These are phyloP conservation scores for Chrosomus eos DNA, from an alignment of 2,797 vertebrate species.

Conservation along the genomic window DNA sequence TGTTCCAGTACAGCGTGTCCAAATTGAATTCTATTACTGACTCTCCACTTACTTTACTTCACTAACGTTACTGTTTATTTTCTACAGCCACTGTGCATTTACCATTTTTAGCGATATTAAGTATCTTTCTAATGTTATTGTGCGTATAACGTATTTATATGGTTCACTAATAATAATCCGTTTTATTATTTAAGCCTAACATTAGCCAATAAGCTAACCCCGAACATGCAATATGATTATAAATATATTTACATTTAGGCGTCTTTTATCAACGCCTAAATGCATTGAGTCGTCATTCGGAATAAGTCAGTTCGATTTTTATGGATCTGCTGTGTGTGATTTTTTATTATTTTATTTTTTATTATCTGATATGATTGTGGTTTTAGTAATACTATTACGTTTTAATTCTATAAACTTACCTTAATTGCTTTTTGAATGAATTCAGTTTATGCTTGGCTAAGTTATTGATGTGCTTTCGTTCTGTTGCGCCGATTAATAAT, in stretches of 20 bases:
- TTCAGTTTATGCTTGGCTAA: neutral
- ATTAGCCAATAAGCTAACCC: constrained; percentile 31
- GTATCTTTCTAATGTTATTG: neutral
- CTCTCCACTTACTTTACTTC: neutral
- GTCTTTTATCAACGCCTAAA: neutral
- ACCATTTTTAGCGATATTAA: neutral
- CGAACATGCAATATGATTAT: neutral
- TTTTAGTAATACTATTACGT: neutral
- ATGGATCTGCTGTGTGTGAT: neutral
- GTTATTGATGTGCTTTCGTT: neutral
- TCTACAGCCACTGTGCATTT: neutral
- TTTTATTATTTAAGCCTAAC: neutral
- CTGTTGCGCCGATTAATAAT: neutral
- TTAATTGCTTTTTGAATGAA: neutral
- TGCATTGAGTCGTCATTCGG: neutral
- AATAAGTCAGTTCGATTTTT: neutral
- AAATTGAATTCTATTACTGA: constrained; percentile 28
- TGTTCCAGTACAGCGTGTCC: constrained; percentile 47
- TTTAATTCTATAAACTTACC: neutral
- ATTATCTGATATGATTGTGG: neutral
- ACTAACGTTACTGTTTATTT: neutral
- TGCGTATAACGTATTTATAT: neutral
- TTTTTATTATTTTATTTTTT: neutral
- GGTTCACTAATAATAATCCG: neutral
- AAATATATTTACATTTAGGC: neutral